phyloP scores from a whole-genome alignment of 2,797 vertebrate species.

The Acipenser ruthenus region DNA sequence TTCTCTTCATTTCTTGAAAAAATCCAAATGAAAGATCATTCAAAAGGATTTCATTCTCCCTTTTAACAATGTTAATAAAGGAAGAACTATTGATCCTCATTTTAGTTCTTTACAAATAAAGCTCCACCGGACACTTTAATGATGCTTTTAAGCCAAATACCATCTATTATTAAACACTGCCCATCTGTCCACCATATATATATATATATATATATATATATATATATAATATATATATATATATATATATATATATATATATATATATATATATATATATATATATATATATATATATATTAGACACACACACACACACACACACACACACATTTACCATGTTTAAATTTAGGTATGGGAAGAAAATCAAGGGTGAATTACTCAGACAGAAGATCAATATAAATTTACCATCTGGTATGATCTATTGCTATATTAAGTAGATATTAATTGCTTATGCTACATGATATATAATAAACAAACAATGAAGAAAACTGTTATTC shows the following conservation, averaged over 20 bases:
- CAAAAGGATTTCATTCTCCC: neutral
- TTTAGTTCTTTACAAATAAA: neutral
- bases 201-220: too few species aligned
- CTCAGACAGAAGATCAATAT: conserved; percentile 5
- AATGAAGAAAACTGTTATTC: neutral
- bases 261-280: too few species aligned
- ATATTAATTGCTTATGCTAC: neutral
- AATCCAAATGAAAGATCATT: too few species aligned
- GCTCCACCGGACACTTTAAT: neutral
- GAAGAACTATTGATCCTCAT: neutral
- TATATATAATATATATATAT: too few species aligned
- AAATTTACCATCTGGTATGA: conserved; percentile 5
- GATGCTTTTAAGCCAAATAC: neutral
- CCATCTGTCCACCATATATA: too few species aligned
- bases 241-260: too few species aligned
- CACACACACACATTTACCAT: neutral
- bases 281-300: too few species aligned
- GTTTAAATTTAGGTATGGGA: neutral
- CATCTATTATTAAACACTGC: conserved; percentile 5
- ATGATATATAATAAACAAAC: conserved; percentile 6
- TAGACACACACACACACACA: neutral
- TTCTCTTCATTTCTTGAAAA: too few species aligned
- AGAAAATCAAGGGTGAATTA: neutral
- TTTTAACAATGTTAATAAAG: neutral
- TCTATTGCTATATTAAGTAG: neutral